phyloP scores from a whole-genome alignment of 1,140 invertebrate genomes.

The Apis mellifera region Amel_HAv3.1 CM009931.2:20850001-20850500 shows the following conservation, averaged over 20 bases:
- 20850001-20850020: constrained; percentile 29
- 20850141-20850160: neutral
- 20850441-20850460: too few species aligned
- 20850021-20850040: neutral
- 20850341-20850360: too few species aligned
- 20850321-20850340: too few species aligned
- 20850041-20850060: neutral
- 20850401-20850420: too few species aligned
- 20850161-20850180: neutral
- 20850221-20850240: neutral
- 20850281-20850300: too few species aligned
- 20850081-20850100: neutral
- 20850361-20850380: too few species aligned
- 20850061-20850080: neutral
- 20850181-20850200: neutral
- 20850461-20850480: neutral
- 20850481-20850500: neutral
- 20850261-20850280: too few species aligned
- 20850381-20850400: too few species aligned
- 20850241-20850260: neutral
- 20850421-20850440: too few species aligned
- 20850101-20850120: neutral
- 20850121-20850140: neutral
- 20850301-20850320: too few species aligned
- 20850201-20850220: neutral